phyloP scores from a whole-genome alignment of 2,888 invertebrate species.

The Parthenolecanium corni region DNA sequence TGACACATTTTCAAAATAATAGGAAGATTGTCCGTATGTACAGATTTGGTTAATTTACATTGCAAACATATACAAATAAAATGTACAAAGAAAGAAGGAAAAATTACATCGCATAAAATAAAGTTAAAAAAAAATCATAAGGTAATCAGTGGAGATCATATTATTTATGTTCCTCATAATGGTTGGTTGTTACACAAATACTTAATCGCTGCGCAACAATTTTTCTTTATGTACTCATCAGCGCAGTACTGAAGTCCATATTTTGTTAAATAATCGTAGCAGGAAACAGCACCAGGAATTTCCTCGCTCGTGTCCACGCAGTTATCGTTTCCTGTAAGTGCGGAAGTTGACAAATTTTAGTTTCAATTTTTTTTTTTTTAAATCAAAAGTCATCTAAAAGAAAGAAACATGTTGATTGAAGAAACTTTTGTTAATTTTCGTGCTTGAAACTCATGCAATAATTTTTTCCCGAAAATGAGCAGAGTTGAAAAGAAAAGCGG shows the following conservation, averaged over 20 bases:
- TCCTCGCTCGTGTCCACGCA: constrained; percentile 29
- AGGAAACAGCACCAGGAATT: constrained; percentile 39
- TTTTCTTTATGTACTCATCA: constrained; percentile 40
- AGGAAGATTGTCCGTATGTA: constrained; percentile 18
- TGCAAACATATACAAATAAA: neutral
- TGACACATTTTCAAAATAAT: neutral
- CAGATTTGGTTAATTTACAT: constrained; percentile 17
- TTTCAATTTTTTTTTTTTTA: neutral
- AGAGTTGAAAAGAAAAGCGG: too few relatives aligned
- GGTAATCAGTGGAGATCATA: constrained; percentile 25
- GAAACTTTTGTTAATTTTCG: neutral
- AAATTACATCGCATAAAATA: neutral
- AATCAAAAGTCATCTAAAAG: neutral
- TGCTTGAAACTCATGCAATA: neutral
- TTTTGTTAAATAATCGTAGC: constrained; percentile 40
- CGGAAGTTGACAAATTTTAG: neutral
- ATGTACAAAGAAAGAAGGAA: neutral
- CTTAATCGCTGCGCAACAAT: constrained; percentile 41
- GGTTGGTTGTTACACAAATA: constrained; percentile 32
- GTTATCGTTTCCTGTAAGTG: constrained; percentile 30
- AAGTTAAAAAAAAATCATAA: constrained; percentile 5
- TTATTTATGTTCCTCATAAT: constrained; percentile 20
- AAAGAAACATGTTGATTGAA: neutral
- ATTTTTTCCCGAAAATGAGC: neutral
- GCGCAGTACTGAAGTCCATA: constrained; percentile 42